Percentiles rank a stretch among this genome's conserved stretches.
Evolutionary conservation across 2,888 invertebrate species (phyloP).

Genomic region (Orgyia antiqua): DNA sequence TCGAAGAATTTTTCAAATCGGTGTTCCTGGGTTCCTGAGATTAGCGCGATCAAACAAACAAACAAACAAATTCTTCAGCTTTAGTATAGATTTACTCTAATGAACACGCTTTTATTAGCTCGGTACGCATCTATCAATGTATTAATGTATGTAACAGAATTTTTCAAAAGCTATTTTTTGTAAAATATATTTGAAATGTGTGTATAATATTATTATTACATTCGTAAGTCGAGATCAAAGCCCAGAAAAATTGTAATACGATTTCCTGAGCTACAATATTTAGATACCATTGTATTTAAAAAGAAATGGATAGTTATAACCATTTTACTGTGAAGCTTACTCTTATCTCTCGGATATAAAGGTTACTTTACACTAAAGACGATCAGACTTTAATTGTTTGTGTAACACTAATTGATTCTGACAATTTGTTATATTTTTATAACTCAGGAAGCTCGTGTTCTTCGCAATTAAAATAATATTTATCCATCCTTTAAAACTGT

Average conservation of each 20-base stretch:
- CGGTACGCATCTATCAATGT: no score
- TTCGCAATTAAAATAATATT: neutral
- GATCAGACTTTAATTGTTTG: slow-evolving; percentile 4
- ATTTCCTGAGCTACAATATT: slow-evolving; percentile 37
- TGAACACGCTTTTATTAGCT: no score
- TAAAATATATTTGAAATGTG: no score
- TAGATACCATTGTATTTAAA: slow-evolving; percentile 12
- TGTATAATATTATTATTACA: no score
- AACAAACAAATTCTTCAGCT: no score
- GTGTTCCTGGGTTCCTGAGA: no score
- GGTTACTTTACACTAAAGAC: slow-evolving; percentile 4
- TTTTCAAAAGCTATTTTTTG: no score
- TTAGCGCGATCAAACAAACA: no score
- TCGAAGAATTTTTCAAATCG: no score
- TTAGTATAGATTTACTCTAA: no score
- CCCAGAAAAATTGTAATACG: slow-evolving; percentile 43
- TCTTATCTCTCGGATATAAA: slow-evolving; percentile 4
- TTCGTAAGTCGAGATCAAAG: slow-evolving; percentile 63
- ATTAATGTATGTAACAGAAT: no score
- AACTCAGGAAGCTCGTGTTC: slow-evolving; percentile 13
- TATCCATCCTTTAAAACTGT: no score
- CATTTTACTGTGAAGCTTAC: neutral
- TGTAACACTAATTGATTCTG: slow-evolving; percentile 23
- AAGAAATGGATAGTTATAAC: slow-evolving; percentile 3
- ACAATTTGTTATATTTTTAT: slow-evolving; percentile 17